phyloP scores from a whole-genome alignment of 2,113 vertebrate genomes.

The Alectura lathami region DNA sequence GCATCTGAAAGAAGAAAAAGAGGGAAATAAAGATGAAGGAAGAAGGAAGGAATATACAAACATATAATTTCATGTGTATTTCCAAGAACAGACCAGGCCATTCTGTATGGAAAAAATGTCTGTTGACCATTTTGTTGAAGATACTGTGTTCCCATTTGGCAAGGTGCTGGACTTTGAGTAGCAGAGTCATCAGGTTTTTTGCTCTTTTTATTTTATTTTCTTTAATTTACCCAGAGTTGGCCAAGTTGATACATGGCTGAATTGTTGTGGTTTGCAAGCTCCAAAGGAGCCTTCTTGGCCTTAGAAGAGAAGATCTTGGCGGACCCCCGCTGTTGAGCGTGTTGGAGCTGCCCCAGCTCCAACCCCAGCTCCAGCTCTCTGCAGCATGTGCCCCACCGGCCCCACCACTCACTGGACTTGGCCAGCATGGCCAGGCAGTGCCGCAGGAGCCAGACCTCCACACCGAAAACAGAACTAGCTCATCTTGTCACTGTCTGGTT shows the following conservation, averaged over 20 bases:
- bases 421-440: neutral
- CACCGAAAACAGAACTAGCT: neutral
- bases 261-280: constrained; percentile 43
- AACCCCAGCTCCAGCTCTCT: no score
- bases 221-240: neutral
- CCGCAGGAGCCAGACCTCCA: neutral
- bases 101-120: neutral
- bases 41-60: neutral
- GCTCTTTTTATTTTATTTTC: neutral
- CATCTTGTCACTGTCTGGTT: neutral
- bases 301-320: constrained; percentile 33
- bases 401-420: no score
- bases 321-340: neutral
- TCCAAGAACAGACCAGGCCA: neutral
- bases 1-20: neutral
- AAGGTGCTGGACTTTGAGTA: neutral
- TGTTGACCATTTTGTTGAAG: neutral
- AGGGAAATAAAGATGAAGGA: neutral
- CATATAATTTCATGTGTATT: neutral
- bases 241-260: neutral
- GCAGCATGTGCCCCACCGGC: neutral
- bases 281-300: constrained; percentile 34
- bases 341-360: constrained; percentile 19
- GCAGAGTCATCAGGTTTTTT: neutral
- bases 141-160: neutral